These are phyloP conservation scores for Protaetia brevitarsis DNA, from an alignment of 1,140 invertebrate species.

Conservation along the genomic window DNA sequence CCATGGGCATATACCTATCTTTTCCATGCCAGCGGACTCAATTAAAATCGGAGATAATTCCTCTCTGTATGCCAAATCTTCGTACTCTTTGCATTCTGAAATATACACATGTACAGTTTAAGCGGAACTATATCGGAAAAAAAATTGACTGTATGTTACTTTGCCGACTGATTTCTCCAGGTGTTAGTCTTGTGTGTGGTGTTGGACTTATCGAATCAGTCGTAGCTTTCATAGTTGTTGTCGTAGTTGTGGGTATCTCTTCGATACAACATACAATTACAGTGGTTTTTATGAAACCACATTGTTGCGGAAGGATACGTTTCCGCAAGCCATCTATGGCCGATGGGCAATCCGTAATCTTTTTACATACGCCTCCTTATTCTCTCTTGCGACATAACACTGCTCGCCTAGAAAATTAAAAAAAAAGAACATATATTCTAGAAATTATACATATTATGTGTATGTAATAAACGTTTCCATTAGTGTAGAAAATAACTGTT, in stretches of 20 bases:
- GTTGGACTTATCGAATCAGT: background rate
- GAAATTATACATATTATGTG: too few relatives aligned
- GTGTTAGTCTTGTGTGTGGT: background rate
- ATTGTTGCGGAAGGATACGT: background rate
- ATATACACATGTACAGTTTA: background rate
- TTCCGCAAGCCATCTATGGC: background rate
- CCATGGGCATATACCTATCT: background rate
- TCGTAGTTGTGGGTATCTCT: background rate
- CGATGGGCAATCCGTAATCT: background rate
- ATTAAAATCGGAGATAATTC: background rate
- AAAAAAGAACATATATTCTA: too few relatives aligned
- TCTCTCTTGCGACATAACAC: background rate
- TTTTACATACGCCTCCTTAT: background rate
- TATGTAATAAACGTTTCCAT: too few relatives aligned
- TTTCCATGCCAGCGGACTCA: background rate
- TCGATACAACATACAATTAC: background rate
- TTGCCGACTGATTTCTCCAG: background rate
- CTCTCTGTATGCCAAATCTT: background rate
- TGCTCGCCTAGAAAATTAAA: background rate
- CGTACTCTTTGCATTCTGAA: background rate
- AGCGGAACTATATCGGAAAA: background rate
- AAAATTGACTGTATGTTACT: background rate
- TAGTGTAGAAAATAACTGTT: too few relatives aligned
- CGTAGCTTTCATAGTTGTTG: too few relatives aligned
- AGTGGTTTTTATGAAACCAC: background rate